A percentile compares a stretch with the other conserved stretches of the same genome.
Evolutionary conservation across 2,888 invertebrate genomes (phyloP).

Genomic region (Caenorhabditis sp.): DNA sequence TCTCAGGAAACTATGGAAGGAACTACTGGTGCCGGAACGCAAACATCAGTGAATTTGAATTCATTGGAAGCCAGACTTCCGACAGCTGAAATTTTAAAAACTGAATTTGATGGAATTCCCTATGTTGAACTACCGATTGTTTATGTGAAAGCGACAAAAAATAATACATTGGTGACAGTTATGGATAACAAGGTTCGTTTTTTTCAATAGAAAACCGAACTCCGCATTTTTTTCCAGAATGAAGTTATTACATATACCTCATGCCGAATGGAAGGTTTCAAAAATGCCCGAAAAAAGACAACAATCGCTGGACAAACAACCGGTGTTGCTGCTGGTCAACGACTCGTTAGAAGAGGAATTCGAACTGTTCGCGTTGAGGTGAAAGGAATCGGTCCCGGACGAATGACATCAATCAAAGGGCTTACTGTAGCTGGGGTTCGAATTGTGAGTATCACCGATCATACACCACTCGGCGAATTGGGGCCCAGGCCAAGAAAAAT

Average conservation of each 20-base stretch:
- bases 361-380: constrained; percentile 68
- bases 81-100: constrained; percentile 60
- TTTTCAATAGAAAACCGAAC: background rate
- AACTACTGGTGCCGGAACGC: constrained; percentile 52
- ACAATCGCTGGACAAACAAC: constrained; percentile 93
- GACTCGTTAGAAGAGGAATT: constrained; percentile 69
- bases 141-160: constrained; percentile 83
- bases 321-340: constrained; percentile 80
- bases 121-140: constrained; percentile 80
- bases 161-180: constrained; percentile 86
- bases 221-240: constrained; percentile 43
- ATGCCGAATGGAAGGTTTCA: constrained; percentile 87
- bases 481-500: constrained; percentile 83
- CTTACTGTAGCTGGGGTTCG: constrained; percentile 88
- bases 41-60: constrained; percentile 54
- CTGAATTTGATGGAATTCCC: constrained; percentile 61
- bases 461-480: constrained; percentile 83
- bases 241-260: constrained; percentile 66
- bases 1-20: constrained; percentile 56
- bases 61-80: constrained; percentile 62
- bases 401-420: constrained; percentile 87
- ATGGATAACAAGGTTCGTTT: constrained; percentile 76
- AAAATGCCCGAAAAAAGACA: constrained; percentile 91
- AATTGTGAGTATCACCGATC: constrained; percentile 90
- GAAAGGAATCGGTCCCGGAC: constrained; percentile 72